Evolutionary conservation across 2,797 vertebrate species (phyloP).

Genomic region (Falco biarmicus): DNA sequence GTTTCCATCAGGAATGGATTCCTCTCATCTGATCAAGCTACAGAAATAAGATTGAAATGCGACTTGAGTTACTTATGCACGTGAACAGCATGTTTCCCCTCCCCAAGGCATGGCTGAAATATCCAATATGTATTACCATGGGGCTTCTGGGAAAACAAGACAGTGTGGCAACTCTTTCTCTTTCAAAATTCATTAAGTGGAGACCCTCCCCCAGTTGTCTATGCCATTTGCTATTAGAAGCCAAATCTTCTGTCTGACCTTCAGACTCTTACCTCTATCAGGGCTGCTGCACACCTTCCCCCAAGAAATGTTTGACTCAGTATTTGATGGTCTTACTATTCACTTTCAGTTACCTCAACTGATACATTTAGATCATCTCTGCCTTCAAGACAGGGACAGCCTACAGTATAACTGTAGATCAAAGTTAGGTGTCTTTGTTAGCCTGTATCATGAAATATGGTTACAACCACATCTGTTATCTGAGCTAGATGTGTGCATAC

Average conservation of each 20-base stretch:
- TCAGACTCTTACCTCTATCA: not conserved
- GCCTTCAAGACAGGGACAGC: not conserved
- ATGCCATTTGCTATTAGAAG: not conserved
- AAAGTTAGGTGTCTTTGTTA: not conserved
- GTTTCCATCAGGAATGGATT: not conserved
- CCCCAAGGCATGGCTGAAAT: not conserved
- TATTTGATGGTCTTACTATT: not conserved
- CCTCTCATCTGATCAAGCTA: not conserved
- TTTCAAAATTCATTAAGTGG: not conserved
- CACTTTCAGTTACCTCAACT: not conserved
- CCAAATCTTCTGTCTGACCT: not conserved
- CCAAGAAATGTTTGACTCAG: not conserved
- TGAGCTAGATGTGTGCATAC: no score
- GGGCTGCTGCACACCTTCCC: not conserved
- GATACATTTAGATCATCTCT: not conserved
- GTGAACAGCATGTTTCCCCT: not conserved
- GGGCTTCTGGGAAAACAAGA: not conserved
- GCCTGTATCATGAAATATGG: not conserved
- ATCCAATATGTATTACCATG: not conserved
- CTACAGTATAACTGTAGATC: not conserved
- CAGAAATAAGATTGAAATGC: not conserved
- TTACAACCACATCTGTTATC: not conserved
- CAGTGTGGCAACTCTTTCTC: not conserved
- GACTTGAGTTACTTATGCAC: not conserved
- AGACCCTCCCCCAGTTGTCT: not conserved